Conservation (phyloP, 2,888 invertebrate genomes). For the Hypomecis atomaria region DNA sequence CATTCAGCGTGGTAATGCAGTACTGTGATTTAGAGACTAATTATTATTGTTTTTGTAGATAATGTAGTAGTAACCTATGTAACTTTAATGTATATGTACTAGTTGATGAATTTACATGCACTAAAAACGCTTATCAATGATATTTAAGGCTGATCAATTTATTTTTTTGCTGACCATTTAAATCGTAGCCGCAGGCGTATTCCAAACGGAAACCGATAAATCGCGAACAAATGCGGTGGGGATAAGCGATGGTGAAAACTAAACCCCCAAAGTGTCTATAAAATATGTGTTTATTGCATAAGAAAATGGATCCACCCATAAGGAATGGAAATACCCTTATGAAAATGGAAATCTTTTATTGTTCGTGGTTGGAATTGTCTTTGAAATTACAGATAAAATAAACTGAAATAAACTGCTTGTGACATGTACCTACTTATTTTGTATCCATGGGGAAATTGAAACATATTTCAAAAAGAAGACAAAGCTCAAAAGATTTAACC, state of each 20-base stretch:
- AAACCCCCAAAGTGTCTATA: slow-evolving; percentile 34
- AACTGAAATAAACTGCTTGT: background rate
- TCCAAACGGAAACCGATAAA: slow-evolving; percentile 41
- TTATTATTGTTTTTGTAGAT: too few relatives aligned
- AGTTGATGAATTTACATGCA: too few relatives aligned
- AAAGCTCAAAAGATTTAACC: too few relatives aligned
- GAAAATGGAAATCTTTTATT: slow-evolving; percentile 24
- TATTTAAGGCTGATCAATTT: too few relatives aligned
- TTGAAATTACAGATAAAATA: slow-evolving; percentile 10
- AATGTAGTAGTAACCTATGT: too few relatives aligned
- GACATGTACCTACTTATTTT: background rate
- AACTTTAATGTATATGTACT: too few relatives aligned
- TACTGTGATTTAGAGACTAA: too few relatives aligned
- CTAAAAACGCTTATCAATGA: too few relatives aligned
- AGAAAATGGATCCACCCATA: slow-evolving; percentile 26
- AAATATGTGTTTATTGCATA: slow-evolving; percentile 35
- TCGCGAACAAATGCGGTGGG: slow-evolving; percentile 39
- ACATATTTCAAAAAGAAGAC: too few relatives aligned
- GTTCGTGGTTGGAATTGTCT: slow-evolving; percentile 14
- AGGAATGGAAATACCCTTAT: slow-evolving; percentile 24
- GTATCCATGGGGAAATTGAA: background rate
- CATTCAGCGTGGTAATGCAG: too few relatives aligned
- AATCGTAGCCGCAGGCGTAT: slow-evolving; percentile 7
- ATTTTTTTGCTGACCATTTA: too few relatives aligned
- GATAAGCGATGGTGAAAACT: slow-evolving; percentile 37